Percentiles rank a stretch among this genome's conserved stretches.
Evolutionary conservation across 2,888 invertebrate species (phyloP).

Genomic region (Chouioia cunea): DNA sequence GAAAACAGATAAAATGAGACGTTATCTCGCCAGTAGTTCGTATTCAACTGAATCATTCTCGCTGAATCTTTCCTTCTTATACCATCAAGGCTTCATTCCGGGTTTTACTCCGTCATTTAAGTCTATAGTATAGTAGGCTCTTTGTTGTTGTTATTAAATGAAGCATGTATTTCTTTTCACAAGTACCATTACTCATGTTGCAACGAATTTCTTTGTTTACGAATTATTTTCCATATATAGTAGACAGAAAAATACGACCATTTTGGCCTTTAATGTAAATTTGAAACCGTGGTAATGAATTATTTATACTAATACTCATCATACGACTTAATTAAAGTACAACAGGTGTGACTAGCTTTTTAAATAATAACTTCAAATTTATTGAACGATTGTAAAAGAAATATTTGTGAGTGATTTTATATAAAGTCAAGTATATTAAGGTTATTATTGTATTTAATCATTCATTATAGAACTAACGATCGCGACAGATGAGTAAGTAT

Average conservation of each 20-base stretch:
- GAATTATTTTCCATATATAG: constrained; percentile 20
- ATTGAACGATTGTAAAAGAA: too few species aligned
- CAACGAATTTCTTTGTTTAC: constrained; percentile 40
- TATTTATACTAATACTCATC: too few species aligned
- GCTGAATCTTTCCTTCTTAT: constrained; percentile 42
- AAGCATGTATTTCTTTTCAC: constrained; percentile 26
- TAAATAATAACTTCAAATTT: too few species aligned
- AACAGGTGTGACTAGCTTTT: too few species aligned
- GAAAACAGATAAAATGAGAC: constrained; percentile 4
- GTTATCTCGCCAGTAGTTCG: constrained; percentile 32
- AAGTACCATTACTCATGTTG: constrained; percentile 34
- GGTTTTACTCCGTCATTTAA: constrained; percentile 37
- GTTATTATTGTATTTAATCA: too few species aligned
- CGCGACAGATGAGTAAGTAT: too few species aligned
- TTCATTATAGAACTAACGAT: too few species aligned
- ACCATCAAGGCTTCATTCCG: constrained; percentile 22
- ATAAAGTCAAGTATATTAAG: too few species aligned
- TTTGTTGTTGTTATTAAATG: constrained; percentile 41
- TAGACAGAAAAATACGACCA: background rate
- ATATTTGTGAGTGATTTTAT: too few species aligned
- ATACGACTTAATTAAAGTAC: too few species aligned
- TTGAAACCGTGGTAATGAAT: too few species aligned
- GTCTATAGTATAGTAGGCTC: constrained; percentile 25
- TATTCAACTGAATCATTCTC: constrained; percentile 35
- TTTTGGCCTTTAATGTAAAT: too few species aligned